phyloP scores from a whole-genome alignment of 2,888 invertebrate species.

The Abrostola tripartita region DNA sequence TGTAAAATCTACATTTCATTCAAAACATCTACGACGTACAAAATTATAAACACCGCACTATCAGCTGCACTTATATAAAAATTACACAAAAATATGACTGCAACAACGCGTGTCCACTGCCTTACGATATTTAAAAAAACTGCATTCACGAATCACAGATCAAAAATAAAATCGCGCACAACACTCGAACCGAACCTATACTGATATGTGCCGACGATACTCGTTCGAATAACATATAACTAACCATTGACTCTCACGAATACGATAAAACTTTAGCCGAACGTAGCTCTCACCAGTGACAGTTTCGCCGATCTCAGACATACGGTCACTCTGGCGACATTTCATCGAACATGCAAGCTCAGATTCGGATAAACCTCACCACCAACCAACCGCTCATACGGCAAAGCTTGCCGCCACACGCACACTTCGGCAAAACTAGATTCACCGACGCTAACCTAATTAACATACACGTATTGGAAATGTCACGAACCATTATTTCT shows the following conservation, averaged over 20 bases:
- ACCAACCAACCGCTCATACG: conserved; percentile 17
- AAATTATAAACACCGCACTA: conserved; percentile 63
- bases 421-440: conserved; percentile 42
- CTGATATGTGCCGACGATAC: conserved; percentile 78
- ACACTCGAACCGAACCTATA: conserved; percentile 68
- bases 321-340: conserved; percentile 30
- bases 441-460: conserved; percentile 62
- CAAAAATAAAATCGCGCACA: conserved; percentile 67
- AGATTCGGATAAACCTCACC: conserved; percentile 41
- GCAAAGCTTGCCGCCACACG: conserved; percentile 32
- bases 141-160: conserved; percentile 84
- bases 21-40: conserved; percentile 62
- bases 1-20: conserved; percentile 58
- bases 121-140: conserved; percentile 66
- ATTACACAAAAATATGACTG: conserved; percentile 66
- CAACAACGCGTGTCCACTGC: conserved; percentile 55
- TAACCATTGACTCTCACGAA: conserved; percentile 29
- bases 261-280: conserved; percentile 23
- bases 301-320: conserved; percentile 28
- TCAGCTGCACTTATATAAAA: conserved; percentile 69
- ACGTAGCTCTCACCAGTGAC: conserved; percentile 21
- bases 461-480: conserved; percentile 78
- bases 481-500: conserved; percentile 85
- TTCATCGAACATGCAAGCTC: conserved; percentile 35
- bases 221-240: conserved; percentile 36